Evolutionary conservation across 2,888 invertebrate species (phyloP).

Genomic region (Ophion obscuratus): DNA sequence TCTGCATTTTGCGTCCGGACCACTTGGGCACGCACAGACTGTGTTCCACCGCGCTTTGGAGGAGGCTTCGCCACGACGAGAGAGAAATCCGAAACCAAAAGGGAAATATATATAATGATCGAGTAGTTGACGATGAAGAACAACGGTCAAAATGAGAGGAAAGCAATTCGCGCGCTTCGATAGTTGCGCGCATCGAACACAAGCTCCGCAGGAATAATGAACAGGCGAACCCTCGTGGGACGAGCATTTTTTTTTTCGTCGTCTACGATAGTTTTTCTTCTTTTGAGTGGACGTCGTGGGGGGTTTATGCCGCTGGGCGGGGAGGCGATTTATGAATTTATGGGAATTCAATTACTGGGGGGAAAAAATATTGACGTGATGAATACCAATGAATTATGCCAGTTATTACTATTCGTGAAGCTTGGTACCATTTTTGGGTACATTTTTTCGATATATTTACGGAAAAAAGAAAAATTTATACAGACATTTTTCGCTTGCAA

Average conservation of each 20-base stretch:
- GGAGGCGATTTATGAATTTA: too few species aligned
- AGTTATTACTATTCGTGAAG: too few species aligned
- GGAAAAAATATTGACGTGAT: too few species aligned
- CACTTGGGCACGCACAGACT: slow-evolving; percentile 83
- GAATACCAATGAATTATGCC: too few species aligned
- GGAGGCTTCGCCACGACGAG: slow-evolving; percentile 75
- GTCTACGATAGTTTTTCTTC: background rate
- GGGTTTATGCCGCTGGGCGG: too few species aligned
- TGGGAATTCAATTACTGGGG: too few species aligned
- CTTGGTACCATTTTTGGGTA: too few species aligned
- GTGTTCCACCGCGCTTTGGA: slow-evolving; percentile 60
- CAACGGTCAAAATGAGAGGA: slow-evolving; percentile 77
- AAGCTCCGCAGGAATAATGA: background rate
- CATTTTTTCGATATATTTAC: too few species aligned
- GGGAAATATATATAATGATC: slow-evolving; percentile 44
- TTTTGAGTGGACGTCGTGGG: background rate
- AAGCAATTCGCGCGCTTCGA: background rate
- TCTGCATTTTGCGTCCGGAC: slow-evolving; percentile 82
- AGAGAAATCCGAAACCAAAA: slow-evolving; percentile 55
- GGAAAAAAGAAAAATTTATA: too few species aligned
- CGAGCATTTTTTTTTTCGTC: background rate
- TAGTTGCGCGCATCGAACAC: background rate
- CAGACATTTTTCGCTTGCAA: too few species aligned
- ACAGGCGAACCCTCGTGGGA: background rate
- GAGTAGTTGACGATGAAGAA: slow-evolving; percentile 70